A percentile compares a stretch with the other conserved stretches of the same genome.
These are phyloP conservation scores for Drosophila neotestacea DNA, from an alignment of 2,888 invertebrate genomes.

Conservation along the genomic window DNA sequence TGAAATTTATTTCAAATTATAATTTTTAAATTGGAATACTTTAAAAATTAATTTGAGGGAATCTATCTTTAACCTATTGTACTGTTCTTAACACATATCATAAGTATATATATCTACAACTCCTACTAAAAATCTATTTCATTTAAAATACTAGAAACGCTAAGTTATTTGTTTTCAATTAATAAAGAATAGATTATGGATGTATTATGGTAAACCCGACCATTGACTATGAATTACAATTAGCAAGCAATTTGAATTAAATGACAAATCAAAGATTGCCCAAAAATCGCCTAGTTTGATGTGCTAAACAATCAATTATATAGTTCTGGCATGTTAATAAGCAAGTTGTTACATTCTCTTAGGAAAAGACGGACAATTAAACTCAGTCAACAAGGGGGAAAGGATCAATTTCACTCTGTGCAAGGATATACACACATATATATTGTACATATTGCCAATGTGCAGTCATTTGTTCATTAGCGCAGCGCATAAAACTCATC, in stretches of 20 bases:
- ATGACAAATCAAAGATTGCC: constrained; percentile 22
- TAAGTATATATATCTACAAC: no score
- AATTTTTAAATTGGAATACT: no score
- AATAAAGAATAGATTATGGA: no score
- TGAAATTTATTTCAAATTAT: no score
- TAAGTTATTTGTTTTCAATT: no score
- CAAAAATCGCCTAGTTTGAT: constrained; percentile 39
- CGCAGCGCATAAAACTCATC: constrained; percentile 79
- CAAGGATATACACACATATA: constrained; percentile 19
- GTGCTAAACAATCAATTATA: constrained; percentile 65
- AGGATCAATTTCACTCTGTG: constrained; percentile 31
- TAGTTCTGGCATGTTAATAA: constrained; percentile 28
- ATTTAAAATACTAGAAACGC: no score
- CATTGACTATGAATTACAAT: constrained; percentile 1
- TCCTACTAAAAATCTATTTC: no score
- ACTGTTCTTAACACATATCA: no score
- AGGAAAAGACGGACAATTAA: constrained; percentile 59
- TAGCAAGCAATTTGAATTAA: constrained; percentile 17
- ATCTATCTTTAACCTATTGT: no score
- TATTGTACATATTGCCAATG: constrained; percentile 67
- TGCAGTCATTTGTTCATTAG: constrained; percentile 79
- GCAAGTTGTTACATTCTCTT: constrained; percentile 15
- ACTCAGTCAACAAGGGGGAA: constrained; percentile 20
- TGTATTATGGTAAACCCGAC: no score
- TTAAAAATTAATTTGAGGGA: no score